Evolutionary conservation across 2,888 invertebrate species (phyloP).

Genomic region (Eupithecia vulgata): DNA sequence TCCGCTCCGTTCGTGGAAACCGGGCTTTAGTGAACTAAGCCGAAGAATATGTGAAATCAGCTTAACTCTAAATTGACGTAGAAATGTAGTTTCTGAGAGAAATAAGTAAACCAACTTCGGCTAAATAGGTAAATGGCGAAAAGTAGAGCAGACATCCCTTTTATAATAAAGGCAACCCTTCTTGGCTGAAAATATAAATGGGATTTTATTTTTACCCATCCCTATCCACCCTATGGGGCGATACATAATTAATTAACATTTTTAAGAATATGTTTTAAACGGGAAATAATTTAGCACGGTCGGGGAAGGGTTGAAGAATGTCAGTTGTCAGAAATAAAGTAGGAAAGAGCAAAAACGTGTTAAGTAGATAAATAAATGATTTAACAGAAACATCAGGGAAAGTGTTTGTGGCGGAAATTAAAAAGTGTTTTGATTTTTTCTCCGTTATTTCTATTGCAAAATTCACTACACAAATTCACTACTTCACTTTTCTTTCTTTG

Average conservation of each 20-base stretch:
- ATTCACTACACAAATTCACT: accelerated
- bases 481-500: not conserved
- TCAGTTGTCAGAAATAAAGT: slow-evolving; percentile 70
- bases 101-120: not conserved
- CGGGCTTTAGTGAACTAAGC: too few species aligned
- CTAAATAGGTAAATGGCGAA: slow-evolving; percentile 13
- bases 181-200: slow-evolving; percentile 48
- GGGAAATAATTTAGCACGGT: slow-evolving; percentile 68
- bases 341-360: slow-evolving; percentile 52
- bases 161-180: slow-evolving; percentile 32
- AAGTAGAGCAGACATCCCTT: slow-evolving; percentile 26
- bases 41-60: too few species aligned
- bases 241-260: slow-evolving; percentile 71
- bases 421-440: not conserved
- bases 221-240: slow-evolving; percentile 55
- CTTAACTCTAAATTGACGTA: too few species aligned
- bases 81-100: not conserved
- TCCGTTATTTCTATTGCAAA: not conserved
- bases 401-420: slow-evolving; percentile 8
- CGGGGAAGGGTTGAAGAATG: slow-evolving; percentile 74
- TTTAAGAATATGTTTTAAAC: slow-evolving; percentile 73
- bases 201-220: slow-evolving; percentile 52
- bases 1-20: too few species aligned
- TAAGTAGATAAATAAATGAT: slow-evolving; percentile 47
- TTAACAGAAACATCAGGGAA: slow-evolving; percentile 21